A percentile compares a stretch with the other conserved stretches of the same genome.
These are phyloP conservation scores for Neolamprologus hecqui DNA, from an alignment of 2,113 vertebrate species.

Conservation along the genomic window DNA sequence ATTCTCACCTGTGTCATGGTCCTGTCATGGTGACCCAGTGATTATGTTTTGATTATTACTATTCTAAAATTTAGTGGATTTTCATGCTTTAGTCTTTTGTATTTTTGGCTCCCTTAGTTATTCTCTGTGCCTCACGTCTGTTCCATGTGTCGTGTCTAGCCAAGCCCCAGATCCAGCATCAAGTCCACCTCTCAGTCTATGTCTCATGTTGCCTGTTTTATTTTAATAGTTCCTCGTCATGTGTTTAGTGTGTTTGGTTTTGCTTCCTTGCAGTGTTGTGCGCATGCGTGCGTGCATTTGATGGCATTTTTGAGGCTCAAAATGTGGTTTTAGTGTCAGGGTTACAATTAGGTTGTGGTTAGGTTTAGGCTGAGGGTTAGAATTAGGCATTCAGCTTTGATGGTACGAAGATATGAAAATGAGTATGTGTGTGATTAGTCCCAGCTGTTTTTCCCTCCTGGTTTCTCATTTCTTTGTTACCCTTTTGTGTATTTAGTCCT, in stretches of 20 bases:
- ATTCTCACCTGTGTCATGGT: neutral
- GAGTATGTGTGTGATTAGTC: neutral
- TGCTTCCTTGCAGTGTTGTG: neutral
- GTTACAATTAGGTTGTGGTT: neutral
- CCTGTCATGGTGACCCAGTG: neutral
- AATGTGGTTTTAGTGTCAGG: neutral
- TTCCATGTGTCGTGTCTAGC: neutral
- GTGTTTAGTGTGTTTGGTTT: neutral
- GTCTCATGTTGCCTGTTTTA: neutral
- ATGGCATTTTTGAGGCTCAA: neutral
- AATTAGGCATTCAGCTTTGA: neutral
- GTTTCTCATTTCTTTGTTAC: neutral
- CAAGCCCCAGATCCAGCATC: neutral
- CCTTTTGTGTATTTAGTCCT: neutral
- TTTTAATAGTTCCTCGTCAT: neutral
- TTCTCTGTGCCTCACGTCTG: neutral
- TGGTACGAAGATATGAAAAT: neutral
- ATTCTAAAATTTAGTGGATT: neutral
- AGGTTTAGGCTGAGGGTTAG: neutral
- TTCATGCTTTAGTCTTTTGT: neutral
- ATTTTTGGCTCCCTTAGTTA: neutral
- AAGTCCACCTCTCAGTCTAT: accelerated
- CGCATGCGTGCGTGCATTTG: accelerated
- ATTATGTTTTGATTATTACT: neutral
- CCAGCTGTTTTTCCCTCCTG: neutral